Base-by-base conservation (phyloP, 1,140 invertebrate species). In the Zaprionus vittiger region DNA sequence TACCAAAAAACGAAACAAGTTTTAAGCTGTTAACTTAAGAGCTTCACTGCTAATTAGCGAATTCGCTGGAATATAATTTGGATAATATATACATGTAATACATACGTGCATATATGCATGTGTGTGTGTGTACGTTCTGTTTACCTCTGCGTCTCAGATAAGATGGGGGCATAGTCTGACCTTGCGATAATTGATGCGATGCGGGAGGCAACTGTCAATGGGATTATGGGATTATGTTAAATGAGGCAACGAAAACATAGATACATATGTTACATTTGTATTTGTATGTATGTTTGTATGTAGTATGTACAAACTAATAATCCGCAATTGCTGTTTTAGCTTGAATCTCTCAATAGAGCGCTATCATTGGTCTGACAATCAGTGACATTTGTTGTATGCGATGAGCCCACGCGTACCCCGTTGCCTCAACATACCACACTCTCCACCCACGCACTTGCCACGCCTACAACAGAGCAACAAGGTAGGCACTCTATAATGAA, bases 161-260 rank as follows among this genome's bases (percentile, higher is more conserved):
- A 52, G 47, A 60, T 54, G 61, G 59, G 54, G 15, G n/a, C 12
- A 20, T 7, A 37, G 20, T 31, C 64, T 49, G 52, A 28, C 37
- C 20, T 31, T 15, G 34, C 61, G 52, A 49, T 76, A 72, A 63
- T 68, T 71, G 62, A 72, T 34, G 31, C 52, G 63, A 77, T 77
- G 64, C 60, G 59, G 68, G 57, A 77, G 55, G 7, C 61, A 49
- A 66, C 60, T 83, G 76, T 28, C 76, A 73, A 71, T 49, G 69
- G 83, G 59, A 73, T 67, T 55, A 76, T 15, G 61, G 69, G 83
- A 77, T 77, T 83, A 69, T 34, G 69, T 69, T 77, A 56, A 85
- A 82, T 86, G 77, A 73, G 72, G 55, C 67, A 69, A 31, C 61
- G 55, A 37, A 24, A 60, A 47, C n/a, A 73, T 56, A 57, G 56